Evolutionary conservation across 1,140 invertebrate genomes (phyloP).

Genomic region (Aphelinus atriplicis): DNA sequence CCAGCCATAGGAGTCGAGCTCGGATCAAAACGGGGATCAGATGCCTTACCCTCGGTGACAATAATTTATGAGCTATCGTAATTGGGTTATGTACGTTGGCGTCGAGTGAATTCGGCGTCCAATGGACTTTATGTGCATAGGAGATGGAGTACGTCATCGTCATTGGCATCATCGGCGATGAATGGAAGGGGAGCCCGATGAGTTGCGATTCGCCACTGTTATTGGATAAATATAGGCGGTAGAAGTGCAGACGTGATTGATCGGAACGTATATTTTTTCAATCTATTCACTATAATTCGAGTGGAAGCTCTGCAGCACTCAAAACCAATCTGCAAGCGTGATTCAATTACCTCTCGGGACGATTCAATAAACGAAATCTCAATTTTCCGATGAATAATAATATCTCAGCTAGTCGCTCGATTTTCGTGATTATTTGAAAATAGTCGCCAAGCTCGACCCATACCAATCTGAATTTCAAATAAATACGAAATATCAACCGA

Average conservation of each 20-base stretch:
- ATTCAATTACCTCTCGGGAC: too few relatives aligned
- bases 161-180: background rate
- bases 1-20: background rate
- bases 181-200: background rate
- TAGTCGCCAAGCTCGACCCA: too few relatives aligned
- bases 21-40: background rate
- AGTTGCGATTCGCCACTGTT: too few relatives aligned
- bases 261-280: background rate
- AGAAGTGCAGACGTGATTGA: background rate
- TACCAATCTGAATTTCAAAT: too few relatives aligned
- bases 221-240: too few relatives aligned
- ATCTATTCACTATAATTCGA: background rate
- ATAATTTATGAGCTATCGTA: constrained; percentile 15
- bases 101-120: background rate
- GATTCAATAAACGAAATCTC: too few relatives aligned
- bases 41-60: background rate
- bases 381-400: too few relatives aligned
- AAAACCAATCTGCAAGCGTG: too few relatives aligned
- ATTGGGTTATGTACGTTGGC: constrained; percentile 3
- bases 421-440: too few relatives aligned
- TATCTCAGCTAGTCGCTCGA: too few relatives aligned
- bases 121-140: background rate
- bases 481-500: too few relatives aligned
- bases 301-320: background rate
- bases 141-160: background rate